phyloP scores from a whole-genome alignment of 2,113 vertebrate species.

The Lophura nycthemera region DNA sequence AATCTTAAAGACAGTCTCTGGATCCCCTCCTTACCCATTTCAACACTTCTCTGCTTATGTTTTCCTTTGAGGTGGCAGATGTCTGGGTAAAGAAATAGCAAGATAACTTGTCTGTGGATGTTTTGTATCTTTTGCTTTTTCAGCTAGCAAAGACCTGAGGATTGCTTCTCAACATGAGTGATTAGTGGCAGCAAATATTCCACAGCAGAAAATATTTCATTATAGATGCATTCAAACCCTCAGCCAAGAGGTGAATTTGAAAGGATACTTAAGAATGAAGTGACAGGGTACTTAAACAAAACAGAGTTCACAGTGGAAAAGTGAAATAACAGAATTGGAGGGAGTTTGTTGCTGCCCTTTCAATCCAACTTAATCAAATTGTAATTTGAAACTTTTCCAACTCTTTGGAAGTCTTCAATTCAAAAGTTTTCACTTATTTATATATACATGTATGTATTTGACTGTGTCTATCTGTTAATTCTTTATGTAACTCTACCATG shows the following conservation, averaged over 20 bases:
- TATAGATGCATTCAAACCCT: not conserved
- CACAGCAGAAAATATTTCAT: not conserved
- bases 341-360: not conserved
- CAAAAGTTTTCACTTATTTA: not conserved
- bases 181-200: not conserved
- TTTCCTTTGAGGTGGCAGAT: not conserved
- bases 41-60: not conserved
- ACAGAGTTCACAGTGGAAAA: not conserved
- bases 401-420: not conserved
- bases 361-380: not conserved
- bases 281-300: not conserved
- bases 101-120: not conserved
- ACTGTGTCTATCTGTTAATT: no score
- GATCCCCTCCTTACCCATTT: not conserved
- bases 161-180: not conserved
- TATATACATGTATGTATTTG: no score
- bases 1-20: not conserved
- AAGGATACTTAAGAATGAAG: not conserved
- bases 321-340: not conserved
- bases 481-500: no score
- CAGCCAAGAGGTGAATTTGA: not conserved
- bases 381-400: not conserved
- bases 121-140: not conserved
- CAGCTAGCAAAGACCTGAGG: not conserved
- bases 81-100: not conserved